phyloP scores from a whole-genome alignment of 1,140 invertebrate genomes.

The Lasaia peninsularis region DNA sequence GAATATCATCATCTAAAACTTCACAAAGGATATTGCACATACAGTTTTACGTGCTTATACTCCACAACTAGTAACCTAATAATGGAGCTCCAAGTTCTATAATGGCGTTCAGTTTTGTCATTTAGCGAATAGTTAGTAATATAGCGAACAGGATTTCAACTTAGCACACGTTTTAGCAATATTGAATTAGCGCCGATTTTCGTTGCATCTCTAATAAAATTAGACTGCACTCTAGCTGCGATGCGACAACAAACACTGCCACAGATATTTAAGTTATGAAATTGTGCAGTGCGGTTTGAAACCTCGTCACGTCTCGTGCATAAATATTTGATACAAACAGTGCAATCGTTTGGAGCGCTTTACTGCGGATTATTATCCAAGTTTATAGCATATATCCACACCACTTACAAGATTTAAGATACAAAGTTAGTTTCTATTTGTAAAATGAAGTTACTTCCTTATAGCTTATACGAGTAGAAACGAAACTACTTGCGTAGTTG shows the following conservation, averaged over 20 bases:
- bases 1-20: background rate
- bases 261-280: conserved; percentile 7
- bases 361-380: background rate
- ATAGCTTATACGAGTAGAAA: too few relatives aligned
- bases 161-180: conserved; percentile 1
- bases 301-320: background rate
- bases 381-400: background rate
- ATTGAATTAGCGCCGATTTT: conserved; percentile 8
- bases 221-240: background rate
- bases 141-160: background rate
- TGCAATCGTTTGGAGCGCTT: background rate
- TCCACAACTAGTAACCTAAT: conserved; percentile 3
- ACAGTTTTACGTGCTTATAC: background rate
- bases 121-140: conserved; percentile 3
- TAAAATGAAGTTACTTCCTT: too few relatives aligned
- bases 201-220: conserved; percentile 5
- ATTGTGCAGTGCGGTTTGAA: conserved; percentile 4
- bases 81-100: background rate
- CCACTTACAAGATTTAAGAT: background rate
- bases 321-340: conserved; percentile 5
- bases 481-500: too few relatives aligned
- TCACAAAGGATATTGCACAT: background rate
- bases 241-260: conserved; percentile 1
- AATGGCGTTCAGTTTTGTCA: background rate
- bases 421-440: background rate